These are phyloP conservation scores for Diachasma alloeum DNA, from an alignment of 1,140 invertebrate genomes.

Conservation along the genomic window DNA sequence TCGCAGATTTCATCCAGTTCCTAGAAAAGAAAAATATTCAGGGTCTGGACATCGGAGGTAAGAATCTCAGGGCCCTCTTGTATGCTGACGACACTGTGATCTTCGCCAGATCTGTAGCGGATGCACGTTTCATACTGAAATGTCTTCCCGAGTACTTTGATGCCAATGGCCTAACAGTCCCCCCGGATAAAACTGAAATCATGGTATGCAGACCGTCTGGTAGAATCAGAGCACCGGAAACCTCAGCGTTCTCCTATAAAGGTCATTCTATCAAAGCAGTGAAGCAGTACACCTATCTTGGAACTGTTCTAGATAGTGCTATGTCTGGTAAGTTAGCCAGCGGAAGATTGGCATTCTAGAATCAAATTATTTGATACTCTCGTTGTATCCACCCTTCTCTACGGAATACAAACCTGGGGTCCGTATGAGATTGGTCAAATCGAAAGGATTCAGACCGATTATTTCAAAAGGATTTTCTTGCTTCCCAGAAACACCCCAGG, in stretches of 20 bases:
- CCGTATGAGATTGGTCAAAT: neutral
- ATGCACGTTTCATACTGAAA: constrained; percentile 24
- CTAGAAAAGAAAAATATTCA: too few relatives aligned
- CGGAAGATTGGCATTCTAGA: neutral
- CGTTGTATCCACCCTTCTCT: neutral
- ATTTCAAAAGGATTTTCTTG: neutral
- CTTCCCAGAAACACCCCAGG: constrained; percentile 3
- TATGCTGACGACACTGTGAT: constrained; percentile 38
- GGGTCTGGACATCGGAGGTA: constrained; percentile 21
- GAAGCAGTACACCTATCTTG: too few relatives aligned
- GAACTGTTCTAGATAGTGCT: too few relatives aligned
- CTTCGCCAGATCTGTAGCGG: constrained; percentile 13
- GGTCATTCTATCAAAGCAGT: neutral
- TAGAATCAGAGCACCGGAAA: neutral
- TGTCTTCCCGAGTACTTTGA: constrained; percentile 32
- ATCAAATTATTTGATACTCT: neutral
- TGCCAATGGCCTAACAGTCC: constrained; percentile 24
- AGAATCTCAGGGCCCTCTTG: constrained; percentile 26
- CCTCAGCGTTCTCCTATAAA: neutral
- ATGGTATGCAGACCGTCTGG: constrained; percentile 34
- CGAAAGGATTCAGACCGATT: neutral
- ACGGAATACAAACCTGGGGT: neutral
- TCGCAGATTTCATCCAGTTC: too few relatives aligned
- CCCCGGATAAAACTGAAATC: constrained; percentile 37
- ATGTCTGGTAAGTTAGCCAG: too few relatives aligned